Evolutionary conservation across 2,113 vertebrate species (phyloP).

Genomic region (Perognathus longimembris): DNA sequence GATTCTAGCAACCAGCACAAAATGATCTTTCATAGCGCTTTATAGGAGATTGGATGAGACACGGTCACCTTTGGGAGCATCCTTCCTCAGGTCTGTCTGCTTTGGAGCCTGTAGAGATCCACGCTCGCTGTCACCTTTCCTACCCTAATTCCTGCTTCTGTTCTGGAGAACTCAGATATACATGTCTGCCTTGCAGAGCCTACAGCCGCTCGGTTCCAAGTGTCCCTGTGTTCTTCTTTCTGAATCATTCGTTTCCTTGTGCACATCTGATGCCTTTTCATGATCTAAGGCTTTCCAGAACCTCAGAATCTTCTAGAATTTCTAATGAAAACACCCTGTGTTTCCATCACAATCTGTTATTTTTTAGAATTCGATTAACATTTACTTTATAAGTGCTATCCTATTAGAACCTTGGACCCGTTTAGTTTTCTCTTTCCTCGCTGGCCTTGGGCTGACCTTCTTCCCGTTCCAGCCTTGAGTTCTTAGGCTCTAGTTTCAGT

Average conservation of each 20-base stretch:
- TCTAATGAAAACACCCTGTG: background rate
- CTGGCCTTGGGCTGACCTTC: background rate
- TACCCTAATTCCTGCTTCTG: background rate
- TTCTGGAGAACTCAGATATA: background rate
- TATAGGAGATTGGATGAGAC: background rate
- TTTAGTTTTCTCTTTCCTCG: background rate
- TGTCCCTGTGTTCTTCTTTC: background rate
- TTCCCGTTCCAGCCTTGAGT: background rate
- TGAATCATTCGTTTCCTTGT: background rate
- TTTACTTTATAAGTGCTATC: background rate
- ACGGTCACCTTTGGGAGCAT: background rate
- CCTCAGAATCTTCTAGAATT: background rate
- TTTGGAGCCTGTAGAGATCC: background rate
- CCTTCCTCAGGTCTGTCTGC: background rate
- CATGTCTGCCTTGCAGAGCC: background rate
- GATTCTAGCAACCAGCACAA: background rate
- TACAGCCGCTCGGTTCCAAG: background rate
- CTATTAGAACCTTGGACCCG: background rate
- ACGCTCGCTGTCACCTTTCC: background rate
- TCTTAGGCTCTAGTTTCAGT: background rate
- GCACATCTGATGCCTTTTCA: background rate
- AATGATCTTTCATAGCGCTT: background rate
- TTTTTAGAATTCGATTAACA: background rate
- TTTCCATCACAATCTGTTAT: background rate
- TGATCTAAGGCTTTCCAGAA: background rate